Evolutionary conservation across 2,113 vertebrate genomes (phyloP).

Genomic region (Tragelaphus scriptus): DNA sequence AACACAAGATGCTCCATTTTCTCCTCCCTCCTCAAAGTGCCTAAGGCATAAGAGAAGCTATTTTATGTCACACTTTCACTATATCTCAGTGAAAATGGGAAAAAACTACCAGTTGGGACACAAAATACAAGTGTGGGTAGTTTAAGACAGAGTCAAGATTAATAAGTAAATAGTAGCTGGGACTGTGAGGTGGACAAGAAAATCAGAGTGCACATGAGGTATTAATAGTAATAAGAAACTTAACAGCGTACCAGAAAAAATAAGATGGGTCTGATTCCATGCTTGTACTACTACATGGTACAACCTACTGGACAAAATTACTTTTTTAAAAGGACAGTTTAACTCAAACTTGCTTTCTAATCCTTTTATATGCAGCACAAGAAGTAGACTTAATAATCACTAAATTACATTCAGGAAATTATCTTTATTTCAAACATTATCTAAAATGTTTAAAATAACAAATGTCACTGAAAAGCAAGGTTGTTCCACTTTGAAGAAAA

Average conservation of each 20-base stretch:
- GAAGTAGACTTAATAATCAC: neutral
- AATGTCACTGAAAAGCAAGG: neutral
- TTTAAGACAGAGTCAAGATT: neutral
- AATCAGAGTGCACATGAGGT: neutral
- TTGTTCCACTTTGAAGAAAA: constrained; percentile 10
- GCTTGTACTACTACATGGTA: neutral
- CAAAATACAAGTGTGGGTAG: neutral
- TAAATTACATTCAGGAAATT: neutral
- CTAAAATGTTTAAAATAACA: neutral
- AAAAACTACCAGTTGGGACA: neutral
- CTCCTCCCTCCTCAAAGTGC: neutral
- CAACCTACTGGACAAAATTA: neutral
- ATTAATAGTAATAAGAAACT: neutral
- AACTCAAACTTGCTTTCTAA: constrained; percentile 12
- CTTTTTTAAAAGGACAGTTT: neutral
- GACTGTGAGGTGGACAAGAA: neutral
- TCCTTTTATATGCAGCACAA: neutral
- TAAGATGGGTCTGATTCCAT: neutral
- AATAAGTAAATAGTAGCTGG: neutral
- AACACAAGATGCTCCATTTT: neutral
- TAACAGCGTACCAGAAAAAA: neutral
- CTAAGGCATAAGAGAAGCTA: neutral
- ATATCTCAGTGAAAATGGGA: neutral
- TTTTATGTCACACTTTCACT: neutral
- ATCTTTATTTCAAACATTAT: constrained; percentile 21